phyloP scores from a whole-genome alignment of 2,113 vertebrate species.

The Oriolus oriolus region DNA sequence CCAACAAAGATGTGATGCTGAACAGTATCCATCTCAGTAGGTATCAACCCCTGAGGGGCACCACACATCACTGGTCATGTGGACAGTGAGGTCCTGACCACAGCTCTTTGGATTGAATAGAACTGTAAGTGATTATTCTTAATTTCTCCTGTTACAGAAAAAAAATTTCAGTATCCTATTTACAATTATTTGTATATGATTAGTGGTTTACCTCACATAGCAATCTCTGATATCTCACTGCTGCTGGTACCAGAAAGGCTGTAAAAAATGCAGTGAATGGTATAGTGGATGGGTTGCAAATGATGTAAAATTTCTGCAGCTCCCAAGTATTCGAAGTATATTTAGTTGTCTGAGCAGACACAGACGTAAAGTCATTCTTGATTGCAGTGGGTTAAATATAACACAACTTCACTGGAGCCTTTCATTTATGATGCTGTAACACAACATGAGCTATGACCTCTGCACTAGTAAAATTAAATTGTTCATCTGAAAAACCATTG shows the following conservation, averaged over 20 bases:
- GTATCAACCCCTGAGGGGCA: background rate
- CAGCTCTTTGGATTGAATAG: background rate
- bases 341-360: background rate
- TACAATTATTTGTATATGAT: background rate
- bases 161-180: background rate
- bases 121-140: background rate
- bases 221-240: background rate
- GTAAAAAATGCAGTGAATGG: background rate
- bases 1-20: background rate
- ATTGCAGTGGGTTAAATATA: background rate
- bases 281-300: background rate
- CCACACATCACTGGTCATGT: too few relatives aligned
- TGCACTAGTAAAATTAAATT: background rate
- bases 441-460: background rate
- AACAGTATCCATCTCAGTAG: background rate
- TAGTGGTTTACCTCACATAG: background rate
- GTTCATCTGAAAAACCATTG: background rate
- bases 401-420: background rate
- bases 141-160: background rate
- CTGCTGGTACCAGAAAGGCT: background rate
- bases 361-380: background rate
- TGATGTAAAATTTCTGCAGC: background rate
- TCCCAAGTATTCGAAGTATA: background rate
- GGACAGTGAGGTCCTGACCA: background rate
- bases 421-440: background rate